phyloP scores from a whole-genome alignment of 2,797 vertebrate species.

The Periparus ater region DNA sequence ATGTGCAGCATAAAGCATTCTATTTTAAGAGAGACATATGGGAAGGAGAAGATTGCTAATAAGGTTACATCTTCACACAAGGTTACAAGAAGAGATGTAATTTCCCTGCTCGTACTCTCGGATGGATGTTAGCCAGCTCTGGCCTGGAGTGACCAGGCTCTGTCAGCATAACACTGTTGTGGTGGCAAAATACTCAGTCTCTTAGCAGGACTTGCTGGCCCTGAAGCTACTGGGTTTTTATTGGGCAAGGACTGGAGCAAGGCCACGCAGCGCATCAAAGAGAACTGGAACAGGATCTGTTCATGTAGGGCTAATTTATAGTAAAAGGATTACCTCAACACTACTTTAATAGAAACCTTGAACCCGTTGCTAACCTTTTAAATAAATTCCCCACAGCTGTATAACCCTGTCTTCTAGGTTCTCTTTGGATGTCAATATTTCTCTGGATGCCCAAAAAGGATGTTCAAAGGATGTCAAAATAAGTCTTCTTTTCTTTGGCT shows the following conservation, averaged over 20 bases:
- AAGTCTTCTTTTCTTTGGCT: not conserved
- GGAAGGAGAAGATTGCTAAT: conserved; percentile 11
- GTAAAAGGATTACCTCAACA: not conserved
- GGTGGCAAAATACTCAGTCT: not conserved
- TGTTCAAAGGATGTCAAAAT: not conserved
- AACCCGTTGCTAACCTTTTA: not conserved
- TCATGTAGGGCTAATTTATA: not conserved
- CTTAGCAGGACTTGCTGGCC: not conserved
- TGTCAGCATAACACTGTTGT: not conserved
- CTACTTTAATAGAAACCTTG: not conserved
- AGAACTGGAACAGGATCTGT: rapidly evolving
- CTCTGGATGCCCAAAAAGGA: not conserved
- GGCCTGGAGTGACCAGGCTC: not conserved
- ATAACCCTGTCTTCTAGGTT: not conserved
- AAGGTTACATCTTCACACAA: conserved; percentile 7
- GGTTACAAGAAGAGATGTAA: not conserved
- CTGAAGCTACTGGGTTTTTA: not conserved
- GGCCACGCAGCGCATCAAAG: rapidly evolving
- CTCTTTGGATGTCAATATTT: not conserved
- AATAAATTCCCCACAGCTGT: not conserved
- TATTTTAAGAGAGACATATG: conserved; percentile 40
- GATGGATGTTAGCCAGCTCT: not conserved
- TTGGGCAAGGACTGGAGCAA: not conserved
- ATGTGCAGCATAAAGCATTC: conserved; percentile 20
- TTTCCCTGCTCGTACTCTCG: not conserved